Base-by-base conservation (phyloP, 1,140 invertebrate species). In the Conus betulinus region DNA sequence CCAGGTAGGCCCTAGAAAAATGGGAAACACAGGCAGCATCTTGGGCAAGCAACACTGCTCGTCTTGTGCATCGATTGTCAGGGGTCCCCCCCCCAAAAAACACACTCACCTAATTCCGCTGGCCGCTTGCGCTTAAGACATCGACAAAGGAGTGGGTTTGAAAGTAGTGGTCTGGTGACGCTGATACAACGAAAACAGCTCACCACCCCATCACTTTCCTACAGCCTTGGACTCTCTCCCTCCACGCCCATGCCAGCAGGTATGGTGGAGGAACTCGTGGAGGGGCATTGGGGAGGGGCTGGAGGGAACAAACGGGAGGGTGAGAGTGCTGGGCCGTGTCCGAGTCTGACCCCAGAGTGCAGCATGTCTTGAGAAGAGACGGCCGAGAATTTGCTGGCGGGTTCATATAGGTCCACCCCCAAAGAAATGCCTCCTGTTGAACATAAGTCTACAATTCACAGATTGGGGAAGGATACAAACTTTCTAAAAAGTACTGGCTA, bases 351-450 rank as follows among this genome's bases (percentile, higher is more conserved):
- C 91, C n/a, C 92, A 10, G 89, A 88, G 84, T 91, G 91, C 3
- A 93, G 83, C 15, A 90, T 84, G 25, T 92, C 92, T 87, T 93
- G 92, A 17, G 85, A 87, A 7, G 52, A 78, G n/a, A 74, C 5
- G 10, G 74, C 85, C n/a, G 81, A 82, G 57, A 90, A 91, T 87
- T 92, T 92, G 52, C 89, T 94, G 60, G 96, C 97, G 91, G n/a
- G n/a, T 98, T 97, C 92, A 99, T 95, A n/a, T 67, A 99, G 96
- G 88, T 90, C 87, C 53, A 94, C 94, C 10, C n/a, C 96, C 96
- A 91, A 96, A 96, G 90, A 96, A n/a, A 96, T 1, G 95, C 95
- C 89, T 95, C 95, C 94, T 95, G 85, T 3, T 4, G 20, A 83
- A 10, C 15, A 11, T 7, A 13, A 71, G 67, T 5, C 57, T 8